These are phyloP conservation scores for Phytoseiulus persimilis DNA, from an alignment of 2,888 invertebrate genomes.

Conservation along the genomic window DNA sequence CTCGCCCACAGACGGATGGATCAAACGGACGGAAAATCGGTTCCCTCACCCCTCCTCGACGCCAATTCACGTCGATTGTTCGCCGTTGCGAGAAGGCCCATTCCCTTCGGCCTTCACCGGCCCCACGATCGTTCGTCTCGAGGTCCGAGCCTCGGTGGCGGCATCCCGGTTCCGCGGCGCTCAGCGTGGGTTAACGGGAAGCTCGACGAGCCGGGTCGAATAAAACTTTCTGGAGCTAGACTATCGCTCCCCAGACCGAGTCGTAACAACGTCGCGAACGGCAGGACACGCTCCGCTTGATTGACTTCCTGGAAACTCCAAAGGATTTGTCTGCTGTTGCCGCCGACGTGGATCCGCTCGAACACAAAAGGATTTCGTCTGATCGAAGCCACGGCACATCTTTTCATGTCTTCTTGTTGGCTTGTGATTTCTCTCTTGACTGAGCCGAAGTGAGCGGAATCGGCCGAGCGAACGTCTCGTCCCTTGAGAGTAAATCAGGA, in stretches of 20 bases:
- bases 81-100: background rate
- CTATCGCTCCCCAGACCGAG: background rate
- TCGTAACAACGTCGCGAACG: background rate
- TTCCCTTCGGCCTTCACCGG: background rate
- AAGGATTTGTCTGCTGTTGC: background rate
- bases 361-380: background rate
- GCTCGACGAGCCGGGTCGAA: background rate
- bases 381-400: background rate
- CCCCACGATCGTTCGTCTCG: background rate
- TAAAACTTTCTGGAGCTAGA: background rate
- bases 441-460: background rate
- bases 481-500: constrained; percentile 28
- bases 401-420: background rate
- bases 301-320: background rate
- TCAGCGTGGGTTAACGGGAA: background rate
- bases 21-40: background rate
- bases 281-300: background rate
- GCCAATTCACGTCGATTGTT: constrained; percentile 30
- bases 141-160: no score
- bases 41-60: background rate
- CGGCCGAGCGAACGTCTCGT: constrained; percentile 17
- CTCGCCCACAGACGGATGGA: background rate
- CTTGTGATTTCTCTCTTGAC: constrained; percentile 17
- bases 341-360: background rate
- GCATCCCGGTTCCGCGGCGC: no score